A percentile compares a stretch with the other conserved stretches of the same genome.
Evolutionary conservation across 2,797 vertebrate species (phyloP).

Genomic region (Sebastes melanostomus): DNA sequence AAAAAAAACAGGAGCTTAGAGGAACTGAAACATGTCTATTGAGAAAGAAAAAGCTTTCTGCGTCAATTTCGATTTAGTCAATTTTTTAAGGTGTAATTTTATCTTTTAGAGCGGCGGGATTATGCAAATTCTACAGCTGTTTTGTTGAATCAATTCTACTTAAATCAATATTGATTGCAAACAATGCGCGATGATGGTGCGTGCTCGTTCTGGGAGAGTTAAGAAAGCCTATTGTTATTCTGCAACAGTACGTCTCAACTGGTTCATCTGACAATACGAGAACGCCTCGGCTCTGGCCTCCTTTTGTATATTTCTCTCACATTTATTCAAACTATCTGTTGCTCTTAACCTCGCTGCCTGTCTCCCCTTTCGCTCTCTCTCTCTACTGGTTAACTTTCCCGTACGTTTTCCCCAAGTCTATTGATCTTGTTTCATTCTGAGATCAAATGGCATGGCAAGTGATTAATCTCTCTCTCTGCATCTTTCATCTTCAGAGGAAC

Average conservation of each 20-base stretch:
- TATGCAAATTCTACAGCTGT: slow-evolving; percentile 60
- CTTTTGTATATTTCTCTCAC: slow-evolving; percentile 43
- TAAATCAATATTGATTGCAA: slow-evolving; percentile 76
- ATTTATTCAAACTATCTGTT: slow-evolving; percentile 67
- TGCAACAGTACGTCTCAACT: slow-evolving; percentile 44
- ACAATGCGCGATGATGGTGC: slow-evolving; percentile 35
- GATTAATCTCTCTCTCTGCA: slow-evolving; percentile 78
- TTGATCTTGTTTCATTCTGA: slow-evolving; percentile 78
- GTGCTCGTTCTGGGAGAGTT: slow-evolving; percentile 32
- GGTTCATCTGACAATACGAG: slow-evolving; percentile 45
- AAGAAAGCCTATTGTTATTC: slow-evolving; percentile 60
- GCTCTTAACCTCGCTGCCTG: slow-evolving; percentile 41
- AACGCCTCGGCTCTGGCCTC: slow-evolving; percentile 20
- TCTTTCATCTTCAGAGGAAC: slow-evolving; percentile 80
- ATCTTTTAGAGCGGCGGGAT: slow-evolving; percentile 42
- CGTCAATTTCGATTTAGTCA: slow-evolving; percentile 38
- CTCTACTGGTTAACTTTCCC: slow-evolving; percentile 65
- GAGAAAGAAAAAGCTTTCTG: slow-evolving; percentile 24
- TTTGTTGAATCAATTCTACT: slow-evolving; percentile 68
- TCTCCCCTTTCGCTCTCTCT: slow-evolving; percentile 38
- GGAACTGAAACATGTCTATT: slow-evolving; percentile 40
- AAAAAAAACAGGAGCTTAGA: slow-evolving; percentile 41
- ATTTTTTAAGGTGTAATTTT: slow-evolving; percentile 32
- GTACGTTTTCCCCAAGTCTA: slow-evolving; percentile 68
- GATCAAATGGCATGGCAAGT: slow-evolving; percentile 81